Percentiles rank a stretch among this genome's conserved stretches.
phyloP scores from a whole-genome alignment of 2,797 vertebrate species.

The Sciurus vulgaris region DNA sequence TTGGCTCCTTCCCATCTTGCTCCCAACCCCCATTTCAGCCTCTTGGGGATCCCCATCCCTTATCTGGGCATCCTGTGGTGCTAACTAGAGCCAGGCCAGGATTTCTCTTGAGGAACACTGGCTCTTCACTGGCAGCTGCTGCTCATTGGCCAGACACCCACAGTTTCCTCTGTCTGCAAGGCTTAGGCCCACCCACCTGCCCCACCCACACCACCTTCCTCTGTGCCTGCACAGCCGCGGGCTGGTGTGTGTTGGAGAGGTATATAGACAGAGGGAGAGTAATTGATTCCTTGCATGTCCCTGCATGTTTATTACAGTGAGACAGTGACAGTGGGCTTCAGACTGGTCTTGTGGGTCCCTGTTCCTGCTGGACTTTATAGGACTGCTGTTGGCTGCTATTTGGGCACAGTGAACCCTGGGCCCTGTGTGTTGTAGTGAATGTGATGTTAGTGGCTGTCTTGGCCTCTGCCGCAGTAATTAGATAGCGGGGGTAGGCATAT shows the following conservation, averaged over 20 bases:
- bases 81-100: not conserved
- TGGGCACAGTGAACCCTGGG: not conserved
- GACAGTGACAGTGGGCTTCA: not conserved
- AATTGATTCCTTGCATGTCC: not conserved
- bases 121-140: not conserved
- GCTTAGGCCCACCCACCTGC: conserved; percentile 1
- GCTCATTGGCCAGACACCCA: conserved; percentile 58
- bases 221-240: not conserved
- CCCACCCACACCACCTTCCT: not conserved
- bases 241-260: not conserved
- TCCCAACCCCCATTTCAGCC: not conserved
- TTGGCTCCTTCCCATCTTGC: not conserved
- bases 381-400: not conserved
- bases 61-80: not conserved
- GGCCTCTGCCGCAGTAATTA: conserved; percentile 46
- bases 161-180: conserved; percentile 57
- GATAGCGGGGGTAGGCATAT: conserved; percentile 41
- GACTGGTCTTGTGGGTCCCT: not conserved
- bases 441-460: conserved; percentile 22
- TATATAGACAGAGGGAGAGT: not conserved
- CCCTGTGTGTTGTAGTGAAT: not conserved
- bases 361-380: not conserved
- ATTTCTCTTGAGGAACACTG: not conserved
- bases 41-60: not conserved
- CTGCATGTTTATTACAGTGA: not conserved